These are phyloP conservation scores for Eulithis testata DNA, from an alignment of 2,888 invertebrate genomes.

Conservation along the genomic window DNA sequence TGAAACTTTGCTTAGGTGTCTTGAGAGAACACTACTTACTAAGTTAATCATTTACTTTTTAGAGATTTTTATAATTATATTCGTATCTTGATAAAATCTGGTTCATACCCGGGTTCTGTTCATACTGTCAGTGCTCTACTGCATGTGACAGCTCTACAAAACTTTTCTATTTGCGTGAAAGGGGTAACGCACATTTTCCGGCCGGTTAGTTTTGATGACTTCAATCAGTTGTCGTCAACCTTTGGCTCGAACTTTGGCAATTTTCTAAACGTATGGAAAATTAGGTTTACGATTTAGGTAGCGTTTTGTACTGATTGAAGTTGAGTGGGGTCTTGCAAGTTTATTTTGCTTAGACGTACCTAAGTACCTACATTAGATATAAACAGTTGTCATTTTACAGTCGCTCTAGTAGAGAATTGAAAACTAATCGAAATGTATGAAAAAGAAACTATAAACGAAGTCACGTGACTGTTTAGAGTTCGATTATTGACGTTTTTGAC, in stretches of 20 bases:
- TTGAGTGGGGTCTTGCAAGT: not conserved
- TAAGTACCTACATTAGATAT: too few relatives aligned
- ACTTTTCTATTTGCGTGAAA: constrained; percentile 45
- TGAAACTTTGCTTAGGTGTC: too few relatives aligned
- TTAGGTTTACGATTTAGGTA: constrained; percentile 36
- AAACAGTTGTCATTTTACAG: not conserved
- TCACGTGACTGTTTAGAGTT: too few relatives aligned
- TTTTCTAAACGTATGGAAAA: constrained; percentile 35
- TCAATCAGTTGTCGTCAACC: constrained; percentile 41
- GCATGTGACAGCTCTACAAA: constrained; percentile 9
- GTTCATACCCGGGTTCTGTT: constrained; percentile 3
- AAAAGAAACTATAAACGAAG: too few relatives aligned
- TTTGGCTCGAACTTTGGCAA: constrained; percentile 35
- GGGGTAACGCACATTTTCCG: constrained; percentile 63
- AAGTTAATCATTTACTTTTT: too few relatives aligned
- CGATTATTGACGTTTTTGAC: too few relatives aligned
- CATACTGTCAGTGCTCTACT: constrained; percentile 11
- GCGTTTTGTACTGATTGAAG: constrained; percentile 18
- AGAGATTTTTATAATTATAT: too few relatives aligned
- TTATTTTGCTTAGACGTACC: not conserved
- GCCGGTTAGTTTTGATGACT: constrained; percentile 58
- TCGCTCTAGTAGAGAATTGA: not conserved
- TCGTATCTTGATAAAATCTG: too few relatives aligned
- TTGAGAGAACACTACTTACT: too few relatives aligned
- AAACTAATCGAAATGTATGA: too few relatives aligned